phyloP scores from a whole-genome alignment of 2,113 vertebrate species.

The Plestiodon gilberti region DNA sequence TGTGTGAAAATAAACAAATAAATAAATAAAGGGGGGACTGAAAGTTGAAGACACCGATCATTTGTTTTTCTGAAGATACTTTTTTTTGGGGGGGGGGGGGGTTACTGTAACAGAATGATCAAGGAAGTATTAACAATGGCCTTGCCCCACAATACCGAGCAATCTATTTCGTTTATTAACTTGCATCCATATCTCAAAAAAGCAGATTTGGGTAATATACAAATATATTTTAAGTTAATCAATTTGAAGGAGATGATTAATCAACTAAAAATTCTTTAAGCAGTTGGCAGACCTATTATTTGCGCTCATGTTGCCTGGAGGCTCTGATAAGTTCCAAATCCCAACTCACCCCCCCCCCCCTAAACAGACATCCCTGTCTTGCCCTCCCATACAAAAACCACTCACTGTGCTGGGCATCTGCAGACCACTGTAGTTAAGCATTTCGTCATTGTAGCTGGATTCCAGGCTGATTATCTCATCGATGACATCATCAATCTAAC shows the following conservation, averaged over 20 bases:
- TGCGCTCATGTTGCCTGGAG: neutral
- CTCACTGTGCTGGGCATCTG: slow-evolving; percentile 88
- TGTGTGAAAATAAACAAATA: too few relatives aligned
- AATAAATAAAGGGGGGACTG: neutral
- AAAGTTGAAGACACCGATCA: neutral
- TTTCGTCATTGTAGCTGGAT: slow-evolving; percentile 92
- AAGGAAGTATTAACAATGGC: neutral
- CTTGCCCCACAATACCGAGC: neutral
- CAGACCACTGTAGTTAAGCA: slow-evolving; percentile 84
- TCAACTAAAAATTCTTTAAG: neutral
- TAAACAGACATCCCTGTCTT: neutral
- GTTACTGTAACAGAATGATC: neutral
- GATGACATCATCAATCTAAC: slow-evolving; percentile 90
- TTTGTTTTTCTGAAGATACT: neutral
- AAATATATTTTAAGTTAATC: neutral
- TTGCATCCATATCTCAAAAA: neutral
- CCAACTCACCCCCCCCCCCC: neutral
- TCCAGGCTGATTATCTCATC: slow-evolving; percentile 93
- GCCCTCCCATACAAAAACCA: neutral
- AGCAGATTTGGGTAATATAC: too few relatives aligned
- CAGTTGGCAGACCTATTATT: neutral
- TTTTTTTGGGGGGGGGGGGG: too few relatives aligned
- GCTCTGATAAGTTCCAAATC: neutral
- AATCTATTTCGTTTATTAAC: neutral
- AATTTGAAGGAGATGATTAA: neutral